Evolutionary conservation across 2,113 vertebrate genomes (phyloP).

Genomic region (Phyllostomus hastatus): DNA sequence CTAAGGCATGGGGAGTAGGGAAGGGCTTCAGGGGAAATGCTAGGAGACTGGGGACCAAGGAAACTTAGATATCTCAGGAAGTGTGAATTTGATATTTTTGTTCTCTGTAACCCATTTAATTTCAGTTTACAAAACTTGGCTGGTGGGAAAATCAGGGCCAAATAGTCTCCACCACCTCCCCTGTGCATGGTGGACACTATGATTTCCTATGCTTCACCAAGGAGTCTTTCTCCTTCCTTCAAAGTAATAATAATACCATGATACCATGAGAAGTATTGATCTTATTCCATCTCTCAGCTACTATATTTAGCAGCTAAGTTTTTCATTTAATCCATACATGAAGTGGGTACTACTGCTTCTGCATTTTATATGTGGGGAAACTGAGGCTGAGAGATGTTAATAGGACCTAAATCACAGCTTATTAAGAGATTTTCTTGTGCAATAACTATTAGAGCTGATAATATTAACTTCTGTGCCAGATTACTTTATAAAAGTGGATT

Average conservation of each 20-base stretch:
- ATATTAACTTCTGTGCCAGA: background rate
- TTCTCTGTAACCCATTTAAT: background rate
- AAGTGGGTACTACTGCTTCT: background rate
- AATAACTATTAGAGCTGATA: background rate
- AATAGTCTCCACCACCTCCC: background rate
- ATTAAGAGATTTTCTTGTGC: background rate
- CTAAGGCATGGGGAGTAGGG: background rate
- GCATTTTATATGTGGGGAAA: background rate
- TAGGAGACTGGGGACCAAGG: background rate
- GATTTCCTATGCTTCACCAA: background rate
- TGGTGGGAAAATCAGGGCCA: background rate
- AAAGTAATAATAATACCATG: background rate
- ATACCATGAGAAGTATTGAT: background rate
- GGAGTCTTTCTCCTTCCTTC: background rate
- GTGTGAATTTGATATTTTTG: background rate
- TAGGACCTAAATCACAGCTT: background rate
- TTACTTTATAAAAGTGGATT: background rate
- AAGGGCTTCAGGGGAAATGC: background rate
- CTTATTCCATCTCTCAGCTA: background rate
- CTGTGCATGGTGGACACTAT: background rate
- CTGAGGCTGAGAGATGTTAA: background rate
- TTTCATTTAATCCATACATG: background rate
- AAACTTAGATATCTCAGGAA: background rate
- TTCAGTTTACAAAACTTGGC: background rate
- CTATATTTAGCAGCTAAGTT: background rate